Evolutionary conservation across 2,888 invertebrate species (phyloP).

Genomic region (Dimorphilus gyrociliatus): DNA sequence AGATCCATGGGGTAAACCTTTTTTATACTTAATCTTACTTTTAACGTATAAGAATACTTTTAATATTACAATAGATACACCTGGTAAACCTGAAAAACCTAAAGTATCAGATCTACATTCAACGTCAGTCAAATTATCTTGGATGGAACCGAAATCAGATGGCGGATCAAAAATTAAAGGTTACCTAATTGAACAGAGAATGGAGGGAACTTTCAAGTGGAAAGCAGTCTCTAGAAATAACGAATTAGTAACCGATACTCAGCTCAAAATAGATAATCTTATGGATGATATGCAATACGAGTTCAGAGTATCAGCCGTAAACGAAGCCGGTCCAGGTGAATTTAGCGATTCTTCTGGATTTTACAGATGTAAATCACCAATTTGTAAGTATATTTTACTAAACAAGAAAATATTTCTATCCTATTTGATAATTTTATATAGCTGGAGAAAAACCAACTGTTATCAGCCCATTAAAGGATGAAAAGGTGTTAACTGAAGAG

Average conservation of each 20-base stretch:
- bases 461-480: too few species aligned
- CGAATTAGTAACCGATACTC: conserved; percentile 3
- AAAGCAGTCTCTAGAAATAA: too few species aligned
- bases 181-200: conserved; percentile 12
- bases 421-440: too few species aligned
- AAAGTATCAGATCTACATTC: conserved; percentile 11
- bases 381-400: too few species aligned
- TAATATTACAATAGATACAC: conserved; percentile 10
- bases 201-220: too few species aligned
- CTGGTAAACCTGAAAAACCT: conserved; percentile 14
- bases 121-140: conserved; percentile 7
- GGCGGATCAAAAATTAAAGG: conserved; percentile 10
- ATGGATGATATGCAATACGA: conserved; percentile 12
- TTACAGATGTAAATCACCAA: too few species aligned
- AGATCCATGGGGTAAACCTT: conserved; percentile 16
- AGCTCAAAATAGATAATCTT: conserved; percentile 6
- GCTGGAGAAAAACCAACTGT: too few species aligned
- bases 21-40: neutral
- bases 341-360: conserved; percentile 7
- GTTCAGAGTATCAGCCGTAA: conserved; percentile 14
- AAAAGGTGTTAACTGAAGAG: too few species aligned
- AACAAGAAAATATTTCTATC: too few species aligned
- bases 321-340: conserved; percentile 12
- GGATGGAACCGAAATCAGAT: conserved; percentile 10
- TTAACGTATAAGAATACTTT: conserved; percentile 9